Base-by-base conservation (phyloP, 2,888 invertebrate genomes). In the Auanema freiburgensis region DNA sequence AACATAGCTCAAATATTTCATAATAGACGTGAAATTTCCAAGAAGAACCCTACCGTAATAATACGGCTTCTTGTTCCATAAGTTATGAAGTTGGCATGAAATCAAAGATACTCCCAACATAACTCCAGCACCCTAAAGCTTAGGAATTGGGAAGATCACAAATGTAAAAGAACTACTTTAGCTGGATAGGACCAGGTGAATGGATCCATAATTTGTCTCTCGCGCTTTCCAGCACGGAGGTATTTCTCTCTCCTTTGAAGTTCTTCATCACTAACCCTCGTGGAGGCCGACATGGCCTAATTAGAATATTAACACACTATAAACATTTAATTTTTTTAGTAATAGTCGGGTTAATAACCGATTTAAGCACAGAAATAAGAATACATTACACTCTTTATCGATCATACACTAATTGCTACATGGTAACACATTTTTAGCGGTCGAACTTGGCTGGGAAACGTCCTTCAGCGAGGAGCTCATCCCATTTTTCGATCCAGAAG, bases 401-500 rank as follows among this genome's bases (percentile, higher is more conserved):
- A 23, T 18, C 16, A 21, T 54, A 63, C 54, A 58, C 57, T 63
- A 63, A 24, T 23, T 23, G 33, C 58, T 58, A 53, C 25, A 23
- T 18, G 18, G 21, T 23, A 53, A 24, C 33, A 23, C 12, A 62
- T 66, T 33, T 68, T 78, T 79, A 83, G 66, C 83, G 83, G 61
- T 83, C 83, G 77, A 83, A 83, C 61, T 79, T 78, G 66, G 83
- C 81, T 59, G 83, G 83, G 77, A 83, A 83, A 41, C 80, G 79
- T 51, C 79, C 79, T 63, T 82, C 83, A 51, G 73, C 74, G 53
- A 79, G 75, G 65, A 79, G 78, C 65, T 83, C 83, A 63, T 83
- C 79, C 83, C 83, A 83, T 72, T 81, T 81, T 67, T 83, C 80
- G n/a, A 77, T 71, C 83, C 83, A 83, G 74, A 77, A 80, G 49